phyloP scores from a whole-genome alignment of 1,140 invertebrate species.

The Acromyrmex charruanus region DNA sequence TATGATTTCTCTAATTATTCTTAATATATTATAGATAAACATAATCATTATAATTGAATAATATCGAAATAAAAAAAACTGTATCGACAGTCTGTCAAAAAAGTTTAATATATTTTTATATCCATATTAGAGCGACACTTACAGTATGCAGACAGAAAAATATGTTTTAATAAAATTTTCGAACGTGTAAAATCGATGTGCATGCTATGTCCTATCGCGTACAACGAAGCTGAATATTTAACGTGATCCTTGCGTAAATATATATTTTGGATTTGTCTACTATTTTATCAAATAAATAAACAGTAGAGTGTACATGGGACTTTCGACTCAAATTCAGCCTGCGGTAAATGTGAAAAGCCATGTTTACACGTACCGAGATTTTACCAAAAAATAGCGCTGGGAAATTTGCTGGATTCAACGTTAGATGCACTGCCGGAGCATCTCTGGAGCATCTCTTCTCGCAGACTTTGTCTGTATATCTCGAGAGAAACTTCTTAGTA shows the following conservation, averaged over 20 bases:
- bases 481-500: slow-evolving; percentile 51
- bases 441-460: slow-evolving; percentile 11
- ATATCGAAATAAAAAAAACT: neutral
- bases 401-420: slow-evolving; percentile 15
- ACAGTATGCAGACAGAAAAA: neutral
- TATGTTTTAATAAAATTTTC: slow-evolving; percentile 14
- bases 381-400: slow-evolving; percentile 19
- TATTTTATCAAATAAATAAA: slow-evolving; percentile 57
- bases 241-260: slow-evolving; percentile 20
- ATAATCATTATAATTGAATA: neutral
- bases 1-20: too few species aligned
- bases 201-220: neutral
- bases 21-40: too few species aligned
- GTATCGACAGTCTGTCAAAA: neutral
- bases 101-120: slow-evolving; percentile 1
- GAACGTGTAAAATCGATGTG: slow-evolving; percentile 10
- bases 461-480: slow-evolving; percentile 23
- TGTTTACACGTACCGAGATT: slow-evolving; percentile 32
- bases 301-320: neutral
- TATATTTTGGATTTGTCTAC: slow-evolving; percentile 28
- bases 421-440: neutral
- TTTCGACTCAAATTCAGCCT: slow-evolving; percentile 28
- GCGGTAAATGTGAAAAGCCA: slow-evolving; percentile 9
- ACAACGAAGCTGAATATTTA: slow-evolving; percentile 24
- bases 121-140: neutral